Evolutionary conservation across 2,888 invertebrate species (phyloP).

Genomic region (Dendrolimus houi): DNA sequence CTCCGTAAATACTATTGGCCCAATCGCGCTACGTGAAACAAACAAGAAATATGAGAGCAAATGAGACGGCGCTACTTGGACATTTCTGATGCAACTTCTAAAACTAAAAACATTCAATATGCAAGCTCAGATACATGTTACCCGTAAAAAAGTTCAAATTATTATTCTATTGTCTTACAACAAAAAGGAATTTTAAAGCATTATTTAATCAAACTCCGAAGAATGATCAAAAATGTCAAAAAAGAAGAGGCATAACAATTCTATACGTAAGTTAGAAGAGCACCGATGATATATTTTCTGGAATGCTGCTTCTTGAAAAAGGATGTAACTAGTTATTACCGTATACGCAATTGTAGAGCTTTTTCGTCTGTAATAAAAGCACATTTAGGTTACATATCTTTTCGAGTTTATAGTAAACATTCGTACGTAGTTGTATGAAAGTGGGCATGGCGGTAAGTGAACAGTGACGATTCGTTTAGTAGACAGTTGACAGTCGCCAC

Average conservation of each 20-base stretch:
- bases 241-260: slow-evolving; percentile 39
- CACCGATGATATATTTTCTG: slow-evolving; percentile 47
- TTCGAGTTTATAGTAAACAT: background rate
- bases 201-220: slow-evolving; percentile 16
- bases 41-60: slow-evolving; percentile 66
- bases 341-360: background rate
- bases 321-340: slow-evolving; percentile 16
- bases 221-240: slow-evolving; percentile 28
- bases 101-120: background rate
- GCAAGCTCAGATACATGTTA: background rate
- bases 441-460: slow-evolving; percentile 72
- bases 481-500: slow-evolving; percentile 76
- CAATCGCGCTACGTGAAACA: slow-evolving; percentile 69
- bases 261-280: slow-evolving; percentile 31
- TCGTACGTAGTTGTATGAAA: slow-evolving; percentile 30
- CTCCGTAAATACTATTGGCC: slow-evolving; percentile 72
- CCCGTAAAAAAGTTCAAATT: too few relatives aligned
- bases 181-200: too few relatives aligned
- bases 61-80: slow-evolving; percentile 51
- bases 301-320: slow-evolving; percentile 10
- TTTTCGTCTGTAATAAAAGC: background rate
- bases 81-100: slow-evolving; percentile 1
- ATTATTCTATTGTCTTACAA: too few relatives aligned
- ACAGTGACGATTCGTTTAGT: slow-evolving; percentile 74
- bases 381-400: background rate